Evolutionary conservation across 2,888 invertebrate species (phyloP), one percentile per base, ranked within the genome.

Genomic region (Hypena proboscidalis): DNA sequence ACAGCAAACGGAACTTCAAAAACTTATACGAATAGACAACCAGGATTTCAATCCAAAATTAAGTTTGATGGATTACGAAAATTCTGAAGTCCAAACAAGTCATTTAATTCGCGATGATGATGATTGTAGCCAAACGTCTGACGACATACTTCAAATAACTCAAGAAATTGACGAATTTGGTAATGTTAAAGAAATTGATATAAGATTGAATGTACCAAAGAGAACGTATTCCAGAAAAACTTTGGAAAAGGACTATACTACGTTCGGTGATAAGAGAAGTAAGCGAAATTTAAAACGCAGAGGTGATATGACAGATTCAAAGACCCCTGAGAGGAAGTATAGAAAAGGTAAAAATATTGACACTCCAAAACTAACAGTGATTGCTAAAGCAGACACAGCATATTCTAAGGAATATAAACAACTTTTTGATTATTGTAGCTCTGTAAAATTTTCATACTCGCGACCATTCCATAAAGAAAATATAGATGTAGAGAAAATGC

Each of bases 331-430:
- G 29, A 88, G 77, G 56, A 83, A 66, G 42, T 86, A 85, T 33
- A 76, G 85, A 51, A 87, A 87, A 69, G 75, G 82, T 2, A 90
- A 85, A 70, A 78, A 85, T 52, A 90, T 90, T 37, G 85, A 90
- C 51, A 67, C 70, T 40, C 77, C 82, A 3, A 89, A 81, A 73
- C 55, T 77, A 21, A 74, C 68, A 0, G 25, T 48, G 3, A 22
- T 61, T 34, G 43, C 71, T 14, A 70, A 77, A 11, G 35, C 43
- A 10, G 73, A 81, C 2, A 70, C 67, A 2, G 68, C 72, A 1
- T 89, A 85, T 51, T 37, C 53, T 9, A 81, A 76, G 60, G 85
- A 90, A 59, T 88, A 77, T 48, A 78, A 76, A 54, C 55, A 57
- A 13, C 51, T 88, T 2, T 61, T 82, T 11, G 74, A 85, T 46